Evolutionary conservation across 2,113 vertebrate species (phyloP), one percentile per base, ranked within the genome.

Genomic region (Scomber japonicus): DNA sequence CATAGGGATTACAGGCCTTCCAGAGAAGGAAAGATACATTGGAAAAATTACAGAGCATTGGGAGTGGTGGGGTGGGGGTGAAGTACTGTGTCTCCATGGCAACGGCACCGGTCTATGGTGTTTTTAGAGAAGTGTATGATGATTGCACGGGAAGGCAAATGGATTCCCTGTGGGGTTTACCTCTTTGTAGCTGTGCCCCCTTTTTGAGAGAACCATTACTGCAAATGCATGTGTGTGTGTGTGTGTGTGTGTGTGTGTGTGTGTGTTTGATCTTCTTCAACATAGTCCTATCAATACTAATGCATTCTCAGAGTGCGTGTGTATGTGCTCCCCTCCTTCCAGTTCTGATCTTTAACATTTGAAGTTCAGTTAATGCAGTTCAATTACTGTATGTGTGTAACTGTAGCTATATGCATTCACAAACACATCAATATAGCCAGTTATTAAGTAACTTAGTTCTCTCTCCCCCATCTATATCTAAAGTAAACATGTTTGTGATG

Each of bases 111-210:
- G 59, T 78, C 84, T 62, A 59, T 51, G 3, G 44, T 82, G 80
- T 81, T 85, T 88, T 88, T 66, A 73, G 71, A 64, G 55, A 72
- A 84, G 74, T 73, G 77, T 86, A 65, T 81, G 78, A 90, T 83
- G 87, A 92, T 90, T 88, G 78, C 77, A 70, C 65, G 50, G 61
- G 56, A 75, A 83, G 62, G 77, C 71, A 89, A 87, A 88, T 67
- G 78, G 67, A 80, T 85, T 90, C 83, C 86, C 80, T 75, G 71
- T 87, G 82, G 85, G 79, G 71, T 57, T 67, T 70, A 72, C 55
- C 50, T 85, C 68, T 87, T 82, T 88, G 81, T 87, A 80, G 66
- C 61, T 51, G 50, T 65, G 55, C 63, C 63, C 77, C 65, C 64
- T 64, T 80, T 86, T 82, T 71, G 27, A 72, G 84, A 74, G 64